Base-by-base conservation (phyloP, 2,113 vertebrate genomes). In the Lasiurus borealis region DNA sequence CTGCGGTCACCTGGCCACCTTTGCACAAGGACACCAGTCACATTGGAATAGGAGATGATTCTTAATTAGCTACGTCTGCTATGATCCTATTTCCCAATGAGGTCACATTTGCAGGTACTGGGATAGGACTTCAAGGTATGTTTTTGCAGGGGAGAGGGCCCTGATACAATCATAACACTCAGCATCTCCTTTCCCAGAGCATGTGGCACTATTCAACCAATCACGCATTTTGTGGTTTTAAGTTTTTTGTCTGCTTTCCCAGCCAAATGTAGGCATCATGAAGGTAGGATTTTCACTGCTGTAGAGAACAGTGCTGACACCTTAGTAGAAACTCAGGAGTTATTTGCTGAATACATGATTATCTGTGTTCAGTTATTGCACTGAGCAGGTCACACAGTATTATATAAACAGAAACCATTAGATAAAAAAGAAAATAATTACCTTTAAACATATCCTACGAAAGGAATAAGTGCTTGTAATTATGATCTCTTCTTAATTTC, bases 401-500 rank as follows among this genome's bases (percentile, higher is more conserved):
- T 86, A 31, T 44, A 46, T 34, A 15, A 14, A 66, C 19, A 14
- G 62, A 92, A 64, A 50, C 48, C 31, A 75, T 52, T 86, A 57
- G 14, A 12, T 78, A 40, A 72, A 62, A 78, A 78, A 40, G 34
- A 29, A 77, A 92, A 84, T 50, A 68, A 83, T 68, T 71, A 73
- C 31, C 14, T 73, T 91, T 85, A 57, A 62, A 40, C 48, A 71
- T 88, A 90, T 72, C 80, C 57, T 18, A 85, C 44, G 34, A 40
- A 81, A 88, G 76, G 14, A 84, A 66, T 34, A 44, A 54, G 29
- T 82, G 25, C 72, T 94, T 88, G 31, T 82, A 29, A 86, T 46
- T 84, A 29, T 66, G 23, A 62, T 12, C 23, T 73, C 82, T 90
- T 73, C 82, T 90, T 86, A 54, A 78, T 82, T 88, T 91, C 36